Evolutionary conservation across 2,113 vertebrate species (phyloP).

Genomic region (Sebastes schlegelii): DNA sequence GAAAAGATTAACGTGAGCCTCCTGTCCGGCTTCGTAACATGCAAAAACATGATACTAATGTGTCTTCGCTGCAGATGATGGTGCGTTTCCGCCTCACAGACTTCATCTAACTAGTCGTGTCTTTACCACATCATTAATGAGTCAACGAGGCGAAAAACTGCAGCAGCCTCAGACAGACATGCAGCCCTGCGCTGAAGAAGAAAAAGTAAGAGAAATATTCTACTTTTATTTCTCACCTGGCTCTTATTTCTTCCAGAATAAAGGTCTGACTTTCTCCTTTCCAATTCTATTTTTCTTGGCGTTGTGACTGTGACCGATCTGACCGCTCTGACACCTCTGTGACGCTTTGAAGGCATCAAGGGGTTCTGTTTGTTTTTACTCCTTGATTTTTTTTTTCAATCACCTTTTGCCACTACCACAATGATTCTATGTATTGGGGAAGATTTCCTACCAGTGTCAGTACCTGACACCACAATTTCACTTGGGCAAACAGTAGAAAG

Average conservation of each 20-base stretch:
- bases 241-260: constrained; percentile 11
- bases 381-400: constrained; percentile 22
- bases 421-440: constrained; percentile 33
- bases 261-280: constrained; percentile 31
- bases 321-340: constrained; percentile 16
- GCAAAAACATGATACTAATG: constrained; percentile 54
- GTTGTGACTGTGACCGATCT: constrained; percentile 19
- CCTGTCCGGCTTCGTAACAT: constrained; percentile 31
- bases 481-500: constrained; percentile 2
- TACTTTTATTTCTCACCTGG: background rate
- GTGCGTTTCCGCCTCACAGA: constrained; percentile 60
- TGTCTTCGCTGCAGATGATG: constrained; percentile 44
- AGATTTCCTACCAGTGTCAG: constrained; percentile 17
- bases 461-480: constrained; percentile 21
- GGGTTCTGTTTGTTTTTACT: constrained; percentile 49
- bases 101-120: constrained; percentile 62
- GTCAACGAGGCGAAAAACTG: constrained; percentile 68
- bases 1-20: constrained; percentile 35
- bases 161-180: constrained; percentile 52
- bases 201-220: constrained; percentile 33
- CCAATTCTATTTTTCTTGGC: constrained; percentile 41
- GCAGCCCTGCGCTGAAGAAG: constrained; percentile 17
- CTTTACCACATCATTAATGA: constrained; percentile 75
- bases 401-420: constrained; percentile 43
- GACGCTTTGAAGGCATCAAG: constrained; percentile 27